Evolutionary conservation across 2,113 vertebrate species (phyloP), one percentile per base, ranked within the genome.

Genomic region (Sorex araneus): DNA sequence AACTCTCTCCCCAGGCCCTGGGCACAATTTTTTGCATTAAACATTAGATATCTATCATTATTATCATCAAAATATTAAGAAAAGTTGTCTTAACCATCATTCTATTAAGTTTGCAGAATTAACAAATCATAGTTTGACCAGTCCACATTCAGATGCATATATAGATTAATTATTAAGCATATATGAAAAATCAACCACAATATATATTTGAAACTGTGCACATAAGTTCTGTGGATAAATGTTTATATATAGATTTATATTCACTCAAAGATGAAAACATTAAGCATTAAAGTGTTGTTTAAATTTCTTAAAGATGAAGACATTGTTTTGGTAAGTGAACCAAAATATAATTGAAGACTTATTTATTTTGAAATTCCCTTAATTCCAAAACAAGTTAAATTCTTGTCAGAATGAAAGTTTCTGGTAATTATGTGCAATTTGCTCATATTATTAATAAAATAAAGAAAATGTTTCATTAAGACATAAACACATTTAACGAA

Each of bases 341-440:
- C 79, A 74, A 89, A 82, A 88, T 82, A 50, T 54, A 92, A 73
- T 74, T 3, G 21, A 57, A 87, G 54, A 54, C 23, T 4, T 70
- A 47, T 12, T 40, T 8, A 43, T 67, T 84, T 77, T 36, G 30
- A n/a, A 6, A 9, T 12, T 64, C 57, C 69, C 64, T 4, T 76
- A 90, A 36, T 2, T 71, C 8, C 7, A 57, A 60, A 8, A 60
- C 27, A 78, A 3, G 4, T 75, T 50, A n/a, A 84, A n/a, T 43
- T 94, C 70, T 77, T 54, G 77, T 76, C 36, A 50, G 60, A 79
- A 43, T 70, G n/a, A 70, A 5, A 3, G n/a, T 36, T 1, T 50
- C 1, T 43, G 23, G 63, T 21, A 63, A 60, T 75, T 69, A 15
- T 30, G 15, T 74, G 19, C 18, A 60, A 50, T 23, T 75, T 77